Evolutionary conservation across 2,797 vertebrate genomes (phyloP), one percentile per base, ranked within the genome.

Genomic region (Cacajao melanocephalus): DNA sequence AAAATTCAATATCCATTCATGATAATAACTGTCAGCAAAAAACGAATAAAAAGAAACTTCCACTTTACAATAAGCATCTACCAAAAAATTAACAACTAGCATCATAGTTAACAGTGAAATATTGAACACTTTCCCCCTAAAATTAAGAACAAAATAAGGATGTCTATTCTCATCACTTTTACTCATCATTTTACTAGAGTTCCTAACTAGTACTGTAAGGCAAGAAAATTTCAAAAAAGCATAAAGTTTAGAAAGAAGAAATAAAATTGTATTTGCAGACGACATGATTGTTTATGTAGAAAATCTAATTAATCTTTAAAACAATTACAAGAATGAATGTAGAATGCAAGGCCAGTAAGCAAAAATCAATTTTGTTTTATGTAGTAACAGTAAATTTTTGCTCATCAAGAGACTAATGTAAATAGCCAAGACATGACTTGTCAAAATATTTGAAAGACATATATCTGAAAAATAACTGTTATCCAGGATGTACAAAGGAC

Each of bases 91-190:
- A 20, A 20, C 36, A n/a, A 9, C 22, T 14, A 48, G 44, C n/a
- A 28, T 41, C 22, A 48, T 2, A 70, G 28, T 50, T 22, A 30
- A 52, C 12, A 22, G 14, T 24, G 33, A 79, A 64, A 64, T 36
- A 30, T 0, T 61, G 7, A 48, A 64, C 3, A 1, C 41, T 46
- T 78, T 76, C 28, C 41, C 41, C 0, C 15, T 82, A 12, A 70
- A 12, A 30, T 30, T 4, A 28, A 44, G 36, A 78, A 64, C 3
- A 30, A 91, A 17, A 11, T 20, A 36, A 57, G 7, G 5, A 2
- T 13, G 0, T 33, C 1, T 4, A 3, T 11, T 50, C 9, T 81
- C 2, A n/a, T 0, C 17, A 8, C 20, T 57, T 41, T 48, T 50
- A 30, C 4, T 67, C 13, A 50, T 57, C 26, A 30, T 44, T 92